Base-by-base conservation (phyloP, 2,113 vertebrate species). In the Lucifuga dentata region DNA sequence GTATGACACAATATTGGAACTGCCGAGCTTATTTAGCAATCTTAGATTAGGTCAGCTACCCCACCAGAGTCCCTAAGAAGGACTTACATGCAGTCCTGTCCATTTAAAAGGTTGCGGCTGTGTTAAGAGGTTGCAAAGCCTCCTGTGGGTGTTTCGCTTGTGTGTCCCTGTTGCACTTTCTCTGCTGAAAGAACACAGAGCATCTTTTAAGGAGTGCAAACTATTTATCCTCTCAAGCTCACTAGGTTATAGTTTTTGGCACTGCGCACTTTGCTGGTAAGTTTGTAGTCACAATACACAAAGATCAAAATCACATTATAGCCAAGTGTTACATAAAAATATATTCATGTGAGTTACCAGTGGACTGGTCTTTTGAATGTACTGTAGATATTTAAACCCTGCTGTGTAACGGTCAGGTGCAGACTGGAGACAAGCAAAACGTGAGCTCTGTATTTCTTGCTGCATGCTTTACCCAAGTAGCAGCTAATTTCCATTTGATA, bases 401-500 rank as follows among this genome's bases (percentile, higher is more conserved):
- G 26, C 16, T 21, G 17, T 20, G 32, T 10, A 44, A 50, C 20
- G 11, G 16, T n/a, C 9, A 24, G 20, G 20, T 2, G 3, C 43
- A 65, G 66, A 73, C 55, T 32, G 38, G 58, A 66, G 48, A 36
- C 36, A 9, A 39, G 36, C 41, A n/a, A 60, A 66, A 52, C 49
- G 38, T 48, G 33, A 72, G 56, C 36, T 20, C 41, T 1, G 11
- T 24, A 17, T 46, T 17, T 44, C 21, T 60, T 67, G 32, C 64
- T 57, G 23, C 60, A 19, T 45, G 72, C 53, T 72, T 78, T 53
- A 50, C 65, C 67, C 1, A n/a, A 68, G 49, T 64, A 81, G 49
- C 84, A 38, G 64, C 72, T 79, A 81, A 87, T 87, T 87, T 81
- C 49, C 66, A 75, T 80, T 80, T 78, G 83, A 86, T 83, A 75